These are phyloP conservation scores for Atractosteus spatula DNA, from an alignment of 2,113 vertebrate species.

Conservation along the genomic window DNA sequence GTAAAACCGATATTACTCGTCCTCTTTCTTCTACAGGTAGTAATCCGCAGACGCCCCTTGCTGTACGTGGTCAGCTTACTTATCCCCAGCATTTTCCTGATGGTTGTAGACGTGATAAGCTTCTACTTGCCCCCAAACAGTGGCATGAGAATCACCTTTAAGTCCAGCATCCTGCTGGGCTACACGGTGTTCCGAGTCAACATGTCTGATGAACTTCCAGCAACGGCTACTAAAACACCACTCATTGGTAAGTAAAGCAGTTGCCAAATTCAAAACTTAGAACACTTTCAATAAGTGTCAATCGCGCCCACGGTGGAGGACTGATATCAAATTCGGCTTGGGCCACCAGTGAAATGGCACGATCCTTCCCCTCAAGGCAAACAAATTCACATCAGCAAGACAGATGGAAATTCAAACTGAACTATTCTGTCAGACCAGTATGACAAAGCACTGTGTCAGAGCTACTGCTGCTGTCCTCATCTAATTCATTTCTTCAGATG, in stretches of 20 bases:
- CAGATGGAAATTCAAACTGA: no score
- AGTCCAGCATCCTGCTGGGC: slow-evolving; percentile 79
- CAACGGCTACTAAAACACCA: slow-evolving; percentile 59
- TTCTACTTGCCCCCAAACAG: slow-evolving; percentile 79
- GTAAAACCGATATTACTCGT: not conserved
- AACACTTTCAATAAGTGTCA: no score
- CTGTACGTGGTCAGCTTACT: slow-evolving; percentile 75
- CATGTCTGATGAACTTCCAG: slow-evolving; percentile 70
- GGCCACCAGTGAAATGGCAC: no score
- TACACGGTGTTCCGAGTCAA: slow-evolving; percentile 82
- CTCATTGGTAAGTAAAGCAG: slow-evolving; percentile 65
- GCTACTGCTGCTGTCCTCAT: no score
- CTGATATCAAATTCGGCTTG: no score
- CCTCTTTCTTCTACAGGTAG: slow-evolving; percentile 52
- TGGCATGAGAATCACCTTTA: slow-evolving; percentile 71
- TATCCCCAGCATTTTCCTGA: slow-evolving; percentile 79
- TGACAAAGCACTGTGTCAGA: no score
- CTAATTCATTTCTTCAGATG: no score
- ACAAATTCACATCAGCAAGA: no score
- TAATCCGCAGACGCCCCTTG: slow-evolving; percentile 77
- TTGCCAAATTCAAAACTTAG: not conserved
- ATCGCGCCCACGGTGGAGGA: no score
- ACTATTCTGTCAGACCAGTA: no score
- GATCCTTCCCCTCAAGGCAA: no score
- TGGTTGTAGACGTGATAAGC: slow-evolving; percentile 78